Evolutionary conservation across 2,113 vertebrate species (phyloP), one percentile per base, ranked within the genome.

Genomic region (Myiopsitta monachus): DNA sequence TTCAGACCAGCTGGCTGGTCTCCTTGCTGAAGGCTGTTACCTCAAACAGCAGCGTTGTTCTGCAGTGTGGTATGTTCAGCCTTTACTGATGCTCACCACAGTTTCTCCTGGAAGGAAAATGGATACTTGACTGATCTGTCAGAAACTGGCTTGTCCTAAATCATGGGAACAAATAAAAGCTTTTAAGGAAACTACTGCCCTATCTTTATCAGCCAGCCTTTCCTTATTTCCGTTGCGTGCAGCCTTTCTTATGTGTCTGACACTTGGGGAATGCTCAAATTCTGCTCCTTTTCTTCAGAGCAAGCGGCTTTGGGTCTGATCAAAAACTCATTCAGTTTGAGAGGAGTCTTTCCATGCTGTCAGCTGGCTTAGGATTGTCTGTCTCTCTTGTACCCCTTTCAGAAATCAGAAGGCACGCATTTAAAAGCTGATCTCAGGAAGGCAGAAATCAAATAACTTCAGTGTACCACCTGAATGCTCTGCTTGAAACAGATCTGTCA

Each of bases 151-250:
- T 59, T 79, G 46, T 94, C 66, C 90, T 81, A 88, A 89, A 82
- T 67, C 67, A 43, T 57, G 79, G 70, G 70, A 91, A 85, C 77
- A 96, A 94, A 83, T 49, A 51, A 87, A 88, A 89, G 5, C 57
- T 92, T 91, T 63, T 80, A 63, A 89, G 87, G 77, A 92, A 84
- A 49, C 59, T 0, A 0, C 67, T 91, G 49, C 54, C n/a, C 67
- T 94, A 54, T 82, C 76, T 92, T 73, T 79, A 63, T 82, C 80
- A 68, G 28, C n/a, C 87, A 92, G 49, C 44, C 28, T 87, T 96
- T 83, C 81, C 73, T 91, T 89, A 57, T 83, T 96, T 94, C 77
- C 70, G 69, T 82, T 52, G 17, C 41, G 14, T 54, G 16, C 57
- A 83, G 70, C 57, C 41, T 92, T 94, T 73, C 67, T 91, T 85